Percentiles rank a stretch among this genome's conserved stretches.
phyloP scores from a whole-genome alignment of 2,113 vertebrate species.

The Peromyscus leucopus region DNA sequence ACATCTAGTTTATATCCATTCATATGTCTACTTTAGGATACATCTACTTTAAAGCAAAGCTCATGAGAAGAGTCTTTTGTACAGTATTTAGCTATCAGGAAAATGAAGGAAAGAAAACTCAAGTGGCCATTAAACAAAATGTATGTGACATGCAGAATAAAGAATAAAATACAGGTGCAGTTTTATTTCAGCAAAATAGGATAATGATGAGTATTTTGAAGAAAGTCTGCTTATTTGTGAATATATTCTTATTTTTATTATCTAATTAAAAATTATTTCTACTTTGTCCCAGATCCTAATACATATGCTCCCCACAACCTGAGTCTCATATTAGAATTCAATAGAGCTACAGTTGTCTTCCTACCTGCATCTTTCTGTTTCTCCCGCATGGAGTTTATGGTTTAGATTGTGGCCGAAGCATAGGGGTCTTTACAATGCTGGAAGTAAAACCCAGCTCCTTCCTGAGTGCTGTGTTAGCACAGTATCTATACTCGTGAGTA shows the following conservation, averaged over 20 bases:
- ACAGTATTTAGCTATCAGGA: background rate
- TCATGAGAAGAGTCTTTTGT: background rate
- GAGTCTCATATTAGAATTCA: background rate
- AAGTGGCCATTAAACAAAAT: background rate
- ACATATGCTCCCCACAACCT: background rate
- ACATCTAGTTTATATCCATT: background rate
- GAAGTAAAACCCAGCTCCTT: background rate
- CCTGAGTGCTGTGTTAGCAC: background rate
- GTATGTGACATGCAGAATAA: background rate
- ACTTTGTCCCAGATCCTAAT: background rate
- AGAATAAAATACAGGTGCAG: background rate
- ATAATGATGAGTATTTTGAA: slow-evolving; percentile 28
- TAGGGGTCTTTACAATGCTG: background rate
- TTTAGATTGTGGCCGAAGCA: background rate
- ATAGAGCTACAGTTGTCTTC: background rate
- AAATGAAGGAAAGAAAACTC: slow-evolving; percentile 3
- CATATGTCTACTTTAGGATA: background rate
- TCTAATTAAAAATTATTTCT: background rate
- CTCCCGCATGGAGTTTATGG: background rate
- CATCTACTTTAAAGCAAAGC: background rate
- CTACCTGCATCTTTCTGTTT: background rate
- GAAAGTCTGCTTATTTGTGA: background rate
- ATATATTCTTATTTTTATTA: background rate
- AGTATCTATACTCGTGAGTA: background rate
- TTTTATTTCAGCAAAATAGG: background rate